Conservation (phyloP, 1,140 invertebrate genomes). For the Leguminivora glycinivorella region DNA sequence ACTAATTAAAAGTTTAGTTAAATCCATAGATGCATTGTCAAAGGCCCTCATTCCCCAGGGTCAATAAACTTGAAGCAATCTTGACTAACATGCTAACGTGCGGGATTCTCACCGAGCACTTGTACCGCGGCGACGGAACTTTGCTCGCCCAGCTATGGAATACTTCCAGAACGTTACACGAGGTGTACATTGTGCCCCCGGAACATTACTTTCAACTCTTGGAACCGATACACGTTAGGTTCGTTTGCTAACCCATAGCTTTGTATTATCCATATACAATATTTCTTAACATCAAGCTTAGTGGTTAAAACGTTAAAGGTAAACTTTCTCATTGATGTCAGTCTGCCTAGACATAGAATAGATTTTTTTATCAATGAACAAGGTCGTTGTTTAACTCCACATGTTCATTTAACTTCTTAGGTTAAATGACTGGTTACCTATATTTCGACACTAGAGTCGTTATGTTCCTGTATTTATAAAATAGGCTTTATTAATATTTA, state of each 20-base stretch:
- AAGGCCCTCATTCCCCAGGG: slow-evolving; percentile 48
- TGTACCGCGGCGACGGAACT: slow-evolving; percentile 51
- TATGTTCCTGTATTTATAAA: too few relatives aligned
- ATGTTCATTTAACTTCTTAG: not conserved
- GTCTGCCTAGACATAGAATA: too few relatives aligned
- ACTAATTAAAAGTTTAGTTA: not conserved
- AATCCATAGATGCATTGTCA: slow-evolving; percentile 8
- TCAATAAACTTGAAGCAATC: slow-evolving; percentile 55
- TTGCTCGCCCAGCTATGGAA: slow-evolving; percentile 55
- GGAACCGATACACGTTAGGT: not conserved
- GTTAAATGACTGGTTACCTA: not conserved
- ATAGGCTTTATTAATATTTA: too few relatives aligned
- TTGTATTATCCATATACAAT: slow-evolving; percentile 7
- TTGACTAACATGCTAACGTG: slow-evolving; percentile 58
- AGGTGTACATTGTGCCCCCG: slow-evolving; percentile 1
- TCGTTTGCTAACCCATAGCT: not conserved
- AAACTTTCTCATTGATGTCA: too few relatives aligned
- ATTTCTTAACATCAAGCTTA: not conserved
- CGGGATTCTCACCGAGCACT: slow-evolving; percentile 51
- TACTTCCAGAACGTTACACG: slow-evolving; percentile 25
- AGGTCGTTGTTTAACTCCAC: not conserved
- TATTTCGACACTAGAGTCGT: not conserved
- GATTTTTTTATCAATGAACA: too few relatives aligned
- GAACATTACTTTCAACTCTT: not conserved
- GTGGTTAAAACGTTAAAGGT: too few relatives aligned